These are phyloP conservation scores for Scylla paramamosain DNA, from an alignment of 1,140 invertebrate species.

Conservation along the genomic window DNA sequence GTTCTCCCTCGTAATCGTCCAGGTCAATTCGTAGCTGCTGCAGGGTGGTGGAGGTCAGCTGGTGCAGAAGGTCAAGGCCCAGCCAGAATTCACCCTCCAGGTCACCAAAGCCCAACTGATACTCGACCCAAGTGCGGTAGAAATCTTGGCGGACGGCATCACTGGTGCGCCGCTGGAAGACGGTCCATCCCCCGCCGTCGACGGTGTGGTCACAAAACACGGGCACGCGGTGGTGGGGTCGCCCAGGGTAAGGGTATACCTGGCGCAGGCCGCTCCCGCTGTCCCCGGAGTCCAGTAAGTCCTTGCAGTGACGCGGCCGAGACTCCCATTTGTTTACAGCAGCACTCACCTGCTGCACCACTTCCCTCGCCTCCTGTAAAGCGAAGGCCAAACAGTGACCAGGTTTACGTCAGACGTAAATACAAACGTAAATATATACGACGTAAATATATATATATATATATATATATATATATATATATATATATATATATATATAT, in stretches of 20 bases:
- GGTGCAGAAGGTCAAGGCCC: constrained; percentile 72
- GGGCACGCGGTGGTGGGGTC: not conserved
- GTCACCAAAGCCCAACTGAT: constrained; percentile 76
- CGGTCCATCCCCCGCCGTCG: constrained; percentile 79
- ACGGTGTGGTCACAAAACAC: constrained; percentile 79
- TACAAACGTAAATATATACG: too few species aligned
- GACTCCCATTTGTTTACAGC: not conserved
- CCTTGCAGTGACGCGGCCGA: constrained; percentile 28
- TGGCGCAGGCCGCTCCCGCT: not conserved
- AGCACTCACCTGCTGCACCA: not conserved
- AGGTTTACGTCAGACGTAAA: too few species aligned
- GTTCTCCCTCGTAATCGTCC: too few species aligned
- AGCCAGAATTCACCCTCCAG: constrained; percentile 49
- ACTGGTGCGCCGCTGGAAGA: constrained; percentile 78
- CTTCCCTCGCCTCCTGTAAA: not conserved
- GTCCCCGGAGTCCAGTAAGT: constrained; percentile 24
- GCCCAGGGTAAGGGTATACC: constrained; percentile 28
- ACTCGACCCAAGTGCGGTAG: constrained; percentile 76
- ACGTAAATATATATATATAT: too few species aligned
- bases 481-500: too few species aligned
- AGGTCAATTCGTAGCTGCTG: too few species aligned
- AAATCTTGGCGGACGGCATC: constrained; percentile 69
- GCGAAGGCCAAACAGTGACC: too few species aligned
- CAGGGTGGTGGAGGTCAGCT: too few species aligned
- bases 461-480: too few species aligned